A percentile compares a stretch with the other conserved stretches of the same genome.
Conservation (phyloP, 2,888 invertebrate species). For the Temnothorax ravouxi region DNA sequence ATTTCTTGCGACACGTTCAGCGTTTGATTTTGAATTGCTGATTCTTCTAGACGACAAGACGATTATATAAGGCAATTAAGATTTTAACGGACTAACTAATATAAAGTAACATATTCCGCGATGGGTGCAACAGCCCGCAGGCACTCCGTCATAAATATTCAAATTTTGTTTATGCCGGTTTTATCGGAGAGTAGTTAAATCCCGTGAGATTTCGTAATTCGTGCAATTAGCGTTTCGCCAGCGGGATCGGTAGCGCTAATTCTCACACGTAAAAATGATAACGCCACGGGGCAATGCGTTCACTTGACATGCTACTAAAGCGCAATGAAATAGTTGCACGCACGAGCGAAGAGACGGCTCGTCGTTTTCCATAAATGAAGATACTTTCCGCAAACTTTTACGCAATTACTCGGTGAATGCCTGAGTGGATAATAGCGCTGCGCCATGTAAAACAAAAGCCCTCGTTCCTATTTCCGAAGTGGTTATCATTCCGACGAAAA, state of each 20-base stretch:
- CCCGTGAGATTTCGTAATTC: slow-evolving; percentile 20
- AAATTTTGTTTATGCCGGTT: neutral
- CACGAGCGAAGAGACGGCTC: neutral
- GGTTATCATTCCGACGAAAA: neutral
- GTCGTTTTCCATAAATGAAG: slow-evolving; percentile 39
- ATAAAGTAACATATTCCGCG: neutral
- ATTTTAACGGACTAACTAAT: neutral
- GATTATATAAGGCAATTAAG: neutral
- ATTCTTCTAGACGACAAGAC: neutral
- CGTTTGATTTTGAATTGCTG: neutral
- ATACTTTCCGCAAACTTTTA: slow-evolving; percentile 32
- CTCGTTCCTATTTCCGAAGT: slow-evolving; percentile 1
- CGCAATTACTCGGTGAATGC: slow-evolving; percentile 27
- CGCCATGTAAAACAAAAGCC: slow-evolving; percentile 24
- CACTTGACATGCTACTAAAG: slow-evolving; percentile 8
- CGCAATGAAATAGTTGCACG: neutral
- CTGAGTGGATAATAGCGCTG: slow-evolving; percentile 20
- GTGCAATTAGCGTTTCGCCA: slow-evolving; percentile 16
- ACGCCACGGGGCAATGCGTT: slow-evolving; percentile 8
- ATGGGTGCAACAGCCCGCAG: neutral
- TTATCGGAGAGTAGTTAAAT: slow-evolving; percentile 4
- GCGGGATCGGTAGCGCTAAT: neutral
- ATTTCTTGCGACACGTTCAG: neutral
- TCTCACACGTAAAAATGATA: slow-evolving; percentile 31
- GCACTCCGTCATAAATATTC: slow-evolving; percentile 21